A percentile compares a stretch with the other conserved stretches of the same genome.
These are phyloP conservation scores for Accipiter cooperii DNA, from an alignment of 2,113 vertebrate genomes.

Conservation along the genomic window DNA sequence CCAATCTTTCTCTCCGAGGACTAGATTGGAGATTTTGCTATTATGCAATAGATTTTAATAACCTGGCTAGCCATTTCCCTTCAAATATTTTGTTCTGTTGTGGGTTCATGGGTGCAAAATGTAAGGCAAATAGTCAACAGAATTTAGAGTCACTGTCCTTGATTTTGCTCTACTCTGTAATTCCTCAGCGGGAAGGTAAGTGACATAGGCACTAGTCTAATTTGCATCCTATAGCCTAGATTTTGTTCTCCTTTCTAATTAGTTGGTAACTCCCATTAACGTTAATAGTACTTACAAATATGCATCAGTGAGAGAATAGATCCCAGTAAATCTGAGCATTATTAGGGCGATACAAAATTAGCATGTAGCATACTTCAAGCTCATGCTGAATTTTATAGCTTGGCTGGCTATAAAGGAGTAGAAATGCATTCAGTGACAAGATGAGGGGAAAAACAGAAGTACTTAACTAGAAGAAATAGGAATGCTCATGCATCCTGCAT, in stretches of 20 bases:
- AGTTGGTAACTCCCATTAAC: constrained; percentile 67
- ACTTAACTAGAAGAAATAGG: constrained; percentile 36
- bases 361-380: constrained; percentile 30
- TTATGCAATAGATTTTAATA: background rate
- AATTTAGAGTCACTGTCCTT: background rate
- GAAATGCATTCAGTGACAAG: constrained; percentile 18
- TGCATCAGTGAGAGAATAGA: constrained; percentile 62
- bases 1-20: background rate
- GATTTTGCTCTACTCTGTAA: constrained; percentile 3
- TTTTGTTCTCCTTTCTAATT: constrained; percentile 66
- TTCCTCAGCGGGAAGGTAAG: constrained; percentile 39
- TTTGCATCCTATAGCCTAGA: constrained; percentile 66
- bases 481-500: background rate
- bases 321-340: constrained; percentile 62
- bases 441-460: constrained; percentile 34
- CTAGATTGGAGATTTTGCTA: background rate
- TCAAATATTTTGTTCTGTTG: background rate
- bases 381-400: constrained; percentile 62
- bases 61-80: background rate
- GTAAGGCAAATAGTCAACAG: background rate
- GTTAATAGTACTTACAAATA: constrained; percentile 68
- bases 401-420: constrained; percentile 44
- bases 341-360: constrained; percentile 63
- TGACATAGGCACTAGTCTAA: constrained; percentile 32
- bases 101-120: background rate